These are phyloP conservation scores for Synanthedon andrenaeformis DNA, from an alignment of 2,888 invertebrate species.

Conservation along the genomic window DNA sequence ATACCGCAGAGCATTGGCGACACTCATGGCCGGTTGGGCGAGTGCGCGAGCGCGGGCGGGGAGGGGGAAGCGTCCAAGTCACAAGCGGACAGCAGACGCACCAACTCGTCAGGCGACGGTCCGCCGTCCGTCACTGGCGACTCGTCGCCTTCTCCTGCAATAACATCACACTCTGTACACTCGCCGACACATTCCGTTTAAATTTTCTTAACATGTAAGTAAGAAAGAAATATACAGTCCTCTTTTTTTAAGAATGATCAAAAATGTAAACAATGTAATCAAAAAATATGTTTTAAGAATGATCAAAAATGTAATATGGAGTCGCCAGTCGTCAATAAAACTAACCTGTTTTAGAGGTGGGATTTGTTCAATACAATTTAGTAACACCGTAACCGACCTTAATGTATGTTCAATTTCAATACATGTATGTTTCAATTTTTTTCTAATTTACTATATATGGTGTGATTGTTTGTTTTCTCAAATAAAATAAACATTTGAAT, in stretches of 20 bases:
- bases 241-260: neutral
- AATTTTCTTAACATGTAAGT: neutral
- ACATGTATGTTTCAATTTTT: no score
- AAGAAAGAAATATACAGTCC: neutral
- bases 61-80: conserved; percentile 90
- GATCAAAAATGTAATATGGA: neutral
- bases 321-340: no score
- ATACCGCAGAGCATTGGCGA: conserved; percentile 6
- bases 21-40: conserved; percentile 50
- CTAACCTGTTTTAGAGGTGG: no score
- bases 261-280: neutral
- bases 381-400: no score
- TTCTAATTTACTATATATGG: no score
- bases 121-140: conserved; percentile 78
- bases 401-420: no score
- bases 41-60: conserved; percentile 58
- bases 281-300: neutral
- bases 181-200: neutral
- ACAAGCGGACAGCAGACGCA: conserved; percentile 92
- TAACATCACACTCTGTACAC: no score
- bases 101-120: conserved; percentile 91
- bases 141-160: conserved; percentile 54
- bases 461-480: no score
- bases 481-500: no score
- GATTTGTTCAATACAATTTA: no score